Conservation (phyloP, 2,888 invertebrate species). For the Amphipoea oculea region DNA sequence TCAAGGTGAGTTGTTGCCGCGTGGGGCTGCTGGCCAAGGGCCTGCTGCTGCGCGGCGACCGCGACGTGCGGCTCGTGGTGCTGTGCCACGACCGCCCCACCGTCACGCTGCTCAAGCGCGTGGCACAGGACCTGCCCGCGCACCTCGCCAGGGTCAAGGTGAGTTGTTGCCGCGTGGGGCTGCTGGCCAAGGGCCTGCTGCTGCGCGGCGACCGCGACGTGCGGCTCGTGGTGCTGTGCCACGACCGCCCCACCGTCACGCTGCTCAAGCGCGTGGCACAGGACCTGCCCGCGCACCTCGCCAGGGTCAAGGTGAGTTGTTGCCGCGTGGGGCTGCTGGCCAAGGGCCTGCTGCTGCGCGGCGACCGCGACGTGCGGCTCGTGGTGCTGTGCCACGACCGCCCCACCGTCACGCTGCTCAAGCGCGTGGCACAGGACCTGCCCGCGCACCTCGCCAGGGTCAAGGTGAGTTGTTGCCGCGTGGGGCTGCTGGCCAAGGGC, state of each 20-base stretch:
- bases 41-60: no score
- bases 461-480: conserved; percentile 91
- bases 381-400: conserved; percentile 98
- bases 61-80: no score
- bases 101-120: not conserved
- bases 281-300: conserved; percentile 95
- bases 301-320: conserved; percentile 84
- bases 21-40: no score
- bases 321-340: conserved; percentile 92
- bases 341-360: conserved; percentile 91
- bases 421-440: conserved; percentile 96
- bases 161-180: conserved; percentile 90
- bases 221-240: conserved; percentile 98
- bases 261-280: conserved; percentile 96
- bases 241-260: conserved; percentile 97
- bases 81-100: not conserved
- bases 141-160: no score
- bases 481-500: conserved; percentile 74
- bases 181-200: conserved; percentile 93
- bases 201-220: conserved; percentile 97
- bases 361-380: conserved; percentile 97
- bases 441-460: conserved; percentile 93
- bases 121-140: not conserved
- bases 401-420: conserved; percentile 96
- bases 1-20: conserved; percentile 75